These are phyloP conservation scores for Dendrocincla tyrannina DNA, from an alignment of 2,797 vertebrate genomes.

Conservation along the genomic window DNA sequence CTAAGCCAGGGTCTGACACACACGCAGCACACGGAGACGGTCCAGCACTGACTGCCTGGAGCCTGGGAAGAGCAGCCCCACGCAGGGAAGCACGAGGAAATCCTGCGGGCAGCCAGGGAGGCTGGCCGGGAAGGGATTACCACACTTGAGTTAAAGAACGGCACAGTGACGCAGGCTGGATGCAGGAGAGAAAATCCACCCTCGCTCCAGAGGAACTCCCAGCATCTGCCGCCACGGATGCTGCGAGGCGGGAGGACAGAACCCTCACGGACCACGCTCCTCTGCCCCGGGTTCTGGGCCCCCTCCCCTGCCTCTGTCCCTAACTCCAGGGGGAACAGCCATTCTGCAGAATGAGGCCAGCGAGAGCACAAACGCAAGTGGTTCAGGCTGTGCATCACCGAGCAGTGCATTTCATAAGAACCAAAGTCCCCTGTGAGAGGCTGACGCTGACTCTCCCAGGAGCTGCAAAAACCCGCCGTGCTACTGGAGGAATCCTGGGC, in stretches of 20 bases:
- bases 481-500: neutral
- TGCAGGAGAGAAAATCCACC: slow-evolving; percentile 2
- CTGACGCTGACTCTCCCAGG: neutral
- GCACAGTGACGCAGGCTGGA: slow-evolving; percentile 49
- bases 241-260: neutral
- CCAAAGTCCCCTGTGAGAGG: neutral
- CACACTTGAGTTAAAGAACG: neutral
- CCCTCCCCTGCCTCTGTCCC: neutral
- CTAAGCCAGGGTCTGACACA: neutral
- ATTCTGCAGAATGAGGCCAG: neutral
- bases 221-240: neutral
- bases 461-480: neutral
- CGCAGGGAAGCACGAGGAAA: neutral
- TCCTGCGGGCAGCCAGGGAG: slow-evolving; percentile 20
- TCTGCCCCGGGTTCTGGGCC: neutral
- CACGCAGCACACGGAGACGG: neutral
- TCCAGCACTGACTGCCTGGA: neutral
- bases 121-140: slow-evolving; percentile 21
- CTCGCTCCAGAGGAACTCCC: neutral
- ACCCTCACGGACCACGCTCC: neutral
- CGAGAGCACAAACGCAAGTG: neutral
- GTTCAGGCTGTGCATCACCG: neutral
- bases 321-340: neutral
- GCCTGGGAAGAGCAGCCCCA: slow-evolving; percentile 31
- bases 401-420: neutral